phyloP scores from a whole-genome alignment of 1,140 invertebrate genomes.

The Olivierus martensii region DNA sequence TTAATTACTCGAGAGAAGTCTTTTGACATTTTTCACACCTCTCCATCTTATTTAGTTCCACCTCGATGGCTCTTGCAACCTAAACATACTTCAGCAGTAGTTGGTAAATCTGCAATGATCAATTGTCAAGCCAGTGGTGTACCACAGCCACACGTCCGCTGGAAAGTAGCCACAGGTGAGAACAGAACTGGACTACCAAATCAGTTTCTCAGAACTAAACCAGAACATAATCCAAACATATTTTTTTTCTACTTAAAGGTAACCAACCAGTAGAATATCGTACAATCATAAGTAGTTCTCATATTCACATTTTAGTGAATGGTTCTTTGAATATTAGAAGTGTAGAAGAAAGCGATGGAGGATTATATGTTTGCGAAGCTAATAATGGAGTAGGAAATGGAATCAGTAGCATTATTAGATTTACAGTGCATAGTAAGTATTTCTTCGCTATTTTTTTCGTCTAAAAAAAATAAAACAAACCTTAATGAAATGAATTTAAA shows the following conservation, averaged over 20 bases:
- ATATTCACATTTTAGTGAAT: slow-evolving; percentile 23
- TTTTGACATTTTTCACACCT: not conserved
- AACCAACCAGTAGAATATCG: slow-evolving; percentile 6
- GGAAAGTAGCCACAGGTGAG: slow-evolving; percentile 37
- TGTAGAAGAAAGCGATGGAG: slow-evolving; percentile 16
- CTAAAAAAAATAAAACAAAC: too few relatives aligned
- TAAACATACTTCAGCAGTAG: slow-evolving; percentile 65
- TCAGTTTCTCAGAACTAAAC: too few relatives aligned
- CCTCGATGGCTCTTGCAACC: slow-evolving; percentile 84
- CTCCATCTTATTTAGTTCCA: slow-evolving; percentile 49
- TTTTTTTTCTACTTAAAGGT: not conserved
- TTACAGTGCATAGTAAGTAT: slow-evolving; percentile 14
- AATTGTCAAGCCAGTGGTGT: slow-evolving; percentile 85
- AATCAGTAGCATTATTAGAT: slow-evolving; percentile 22
- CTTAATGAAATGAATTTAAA: too few relatives aligned
- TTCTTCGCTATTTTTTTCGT: not conserved
- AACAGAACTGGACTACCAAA: not conserved
- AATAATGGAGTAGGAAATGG: slow-evolving; percentile 34
- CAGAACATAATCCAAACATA: too few relatives aligned
- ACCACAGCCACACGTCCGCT: slow-evolving; percentile 69
- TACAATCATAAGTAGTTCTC: slow-evolving; percentile 19
- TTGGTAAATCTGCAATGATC: slow-evolving; percentile 63
- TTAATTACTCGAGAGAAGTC: too few relatives aligned
- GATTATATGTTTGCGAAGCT: slow-evolving; percentile 37
- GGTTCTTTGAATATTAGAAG: slow-evolving; percentile 19